Conservation (phyloP, 2,113 vertebrate genomes). For the Campylomormyrus tamandua region DNA sequence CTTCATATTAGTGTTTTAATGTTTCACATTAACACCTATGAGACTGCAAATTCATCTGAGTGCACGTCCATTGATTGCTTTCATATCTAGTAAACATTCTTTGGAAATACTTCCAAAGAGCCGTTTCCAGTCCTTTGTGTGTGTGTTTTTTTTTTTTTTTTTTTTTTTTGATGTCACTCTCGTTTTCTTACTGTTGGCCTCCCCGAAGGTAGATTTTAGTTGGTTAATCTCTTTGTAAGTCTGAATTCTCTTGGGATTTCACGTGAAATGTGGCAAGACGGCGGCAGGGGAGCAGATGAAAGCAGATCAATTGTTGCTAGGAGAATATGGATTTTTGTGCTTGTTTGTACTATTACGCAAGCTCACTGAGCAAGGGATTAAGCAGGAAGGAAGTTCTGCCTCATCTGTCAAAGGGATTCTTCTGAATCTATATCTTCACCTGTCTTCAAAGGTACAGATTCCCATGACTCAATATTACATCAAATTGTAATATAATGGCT, state of each 20-base stretch:
- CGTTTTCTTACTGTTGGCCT: too few species aligned
- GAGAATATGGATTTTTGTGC: slow-evolving; percentile 21
- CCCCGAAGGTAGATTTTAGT: not conserved
- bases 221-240: not conserved
- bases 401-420: not conserved
- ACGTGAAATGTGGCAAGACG: slow-evolving; percentile 8
- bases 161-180: not conserved
- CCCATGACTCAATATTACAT: not conserved
- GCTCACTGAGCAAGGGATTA: not conserved
- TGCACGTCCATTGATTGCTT: not conserved
- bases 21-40: not conserved
- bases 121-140: not conserved
- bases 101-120: not conserved
- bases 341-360: slow-evolving; percentile 7
- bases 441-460: not conserved
- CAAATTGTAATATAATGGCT: not conserved
- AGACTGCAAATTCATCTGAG: not conserved
- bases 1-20: not conserved
- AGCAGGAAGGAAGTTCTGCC: not conserved
- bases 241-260: not conserved
- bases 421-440: not conserved
- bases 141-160: not conserved
- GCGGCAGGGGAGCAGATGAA: slow-evolving; percentile 19
- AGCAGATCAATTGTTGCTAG: slow-evolving; percentile 33
- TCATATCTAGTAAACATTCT: not conserved